Evolutionary conservation across 2,888 invertebrate species (phyloP), one percentile per base, ranked within the genome.

Genomic region (Euzetes globulus): DNA sequence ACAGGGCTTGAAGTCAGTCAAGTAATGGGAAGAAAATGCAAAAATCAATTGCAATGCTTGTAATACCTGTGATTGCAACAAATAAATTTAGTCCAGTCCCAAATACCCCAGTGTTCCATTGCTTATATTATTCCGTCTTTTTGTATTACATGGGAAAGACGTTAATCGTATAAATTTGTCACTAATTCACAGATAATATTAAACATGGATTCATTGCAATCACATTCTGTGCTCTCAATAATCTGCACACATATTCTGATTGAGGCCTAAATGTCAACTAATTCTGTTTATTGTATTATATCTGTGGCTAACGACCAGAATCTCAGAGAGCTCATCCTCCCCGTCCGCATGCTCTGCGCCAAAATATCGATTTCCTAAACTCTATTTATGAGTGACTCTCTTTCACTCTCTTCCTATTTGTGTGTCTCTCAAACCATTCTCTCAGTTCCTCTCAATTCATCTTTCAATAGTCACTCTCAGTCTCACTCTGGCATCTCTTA

Each of bases 31-130:
- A 29, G 1, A 33, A 22, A 58, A n/a, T 19, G 27, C 9, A 22
- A 70, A 70, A 25, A 47, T 47, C 47, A 47, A 45, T 41, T 2
- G 2, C 2, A 68, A 19, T 41, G 41, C 19, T 41, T 15, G 6
- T 22, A 6, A 41, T 58, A 74, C 74, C 74, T 68, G 13, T 70
- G 70, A 71, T 70, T 74, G 55, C 74, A 74, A 27, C 74, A 74
- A 74, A 74, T 74, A 52, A 74, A 74, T 33, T 74, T 74, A 37
- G 74, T 74, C 74, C 74, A 74, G 25, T 74, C 74, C 74, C 74
- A 74, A 37, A 73, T 65, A 60, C 73, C 73, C 63, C 63, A 73
- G 50, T 65, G 47, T 22, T 73, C 73, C 73, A 73, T 73, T n/a
- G 19, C 45, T 25, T 15, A n/a, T 15, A 15, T 22, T 58, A 47